These are phyloP conservation scores for Pyxicephalus adspersus DNA, from an alignment of 2,113 vertebrate genomes.

Conservation along the genomic window DNA sequence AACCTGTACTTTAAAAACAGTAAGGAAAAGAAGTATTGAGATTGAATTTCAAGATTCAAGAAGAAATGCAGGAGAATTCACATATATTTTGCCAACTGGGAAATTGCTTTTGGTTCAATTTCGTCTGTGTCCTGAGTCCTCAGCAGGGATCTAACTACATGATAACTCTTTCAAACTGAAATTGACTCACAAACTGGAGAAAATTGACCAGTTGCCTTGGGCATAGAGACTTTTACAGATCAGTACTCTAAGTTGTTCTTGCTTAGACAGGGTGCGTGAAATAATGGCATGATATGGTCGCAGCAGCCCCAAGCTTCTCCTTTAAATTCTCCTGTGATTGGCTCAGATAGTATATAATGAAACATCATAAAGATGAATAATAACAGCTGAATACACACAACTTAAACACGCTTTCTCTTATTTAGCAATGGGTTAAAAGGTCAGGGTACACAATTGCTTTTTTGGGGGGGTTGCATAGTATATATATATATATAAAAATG, in stretches of 20 bases:
- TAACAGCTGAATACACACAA: too few relatives aligned
- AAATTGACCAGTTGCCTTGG: slow-evolving; percentile 53
- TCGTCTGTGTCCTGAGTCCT: slow-evolving; percentile 44
- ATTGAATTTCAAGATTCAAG: slow-evolving; percentile 37
- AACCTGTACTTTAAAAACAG: slow-evolving; percentile 16
- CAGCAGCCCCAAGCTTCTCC: slow-evolving; percentile 13
- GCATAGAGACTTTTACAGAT: slow-evolving; percentile 52
- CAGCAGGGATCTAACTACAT: slow-evolving; percentile 50
- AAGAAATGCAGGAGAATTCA: slow-evolving; percentile 12
- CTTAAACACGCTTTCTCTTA: too few relatives aligned
- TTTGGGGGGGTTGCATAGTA: too few relatives aligned
- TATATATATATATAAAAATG: too few relatives aligned
- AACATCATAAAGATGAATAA: not conserved
- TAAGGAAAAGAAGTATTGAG: slow-evolving; percentile 1
- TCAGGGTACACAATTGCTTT: too few relatives aligned
- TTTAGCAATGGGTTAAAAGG: too few relatives aligned
- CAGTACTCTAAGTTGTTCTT: slow-evolving; percentile 35
- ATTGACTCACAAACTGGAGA: slow-evolving; percentile 49
- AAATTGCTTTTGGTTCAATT: slow-evolving; percentile 56
- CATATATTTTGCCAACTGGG: slow-evolving; percentile 38
- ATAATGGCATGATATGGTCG: slow-evolving; percentile 26
- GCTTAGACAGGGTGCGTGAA: slow-evolving; percentile 7
- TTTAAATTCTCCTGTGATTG: slow-evolving; percentile 35
- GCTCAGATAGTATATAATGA: not conserved
- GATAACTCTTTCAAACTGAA: slow-evolving; percentile 50